Conservation (phyloP, 2,113 vertebrate species). For the Etheostoma cragini region DNA sequence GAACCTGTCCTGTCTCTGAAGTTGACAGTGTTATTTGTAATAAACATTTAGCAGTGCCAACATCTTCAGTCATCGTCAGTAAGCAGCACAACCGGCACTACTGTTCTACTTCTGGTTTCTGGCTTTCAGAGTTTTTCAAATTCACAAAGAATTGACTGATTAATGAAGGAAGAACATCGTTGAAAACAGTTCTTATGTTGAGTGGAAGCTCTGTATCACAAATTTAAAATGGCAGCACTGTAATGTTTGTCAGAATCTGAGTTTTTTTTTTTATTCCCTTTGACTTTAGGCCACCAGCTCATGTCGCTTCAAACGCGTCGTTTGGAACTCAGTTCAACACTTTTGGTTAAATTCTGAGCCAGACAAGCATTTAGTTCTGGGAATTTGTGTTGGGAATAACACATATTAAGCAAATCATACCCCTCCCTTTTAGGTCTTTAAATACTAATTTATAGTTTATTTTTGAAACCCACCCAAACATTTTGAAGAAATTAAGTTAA, state of each 20-base stretch:
- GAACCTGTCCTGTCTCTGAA: background rate
- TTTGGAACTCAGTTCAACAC: background rate
- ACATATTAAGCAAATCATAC: background rate
- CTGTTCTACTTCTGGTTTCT: slow-evolving; percentile 6
- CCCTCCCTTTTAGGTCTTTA: background rate
- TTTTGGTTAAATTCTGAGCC: too few relatives aligned
- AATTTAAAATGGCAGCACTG: background rate
- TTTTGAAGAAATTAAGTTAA: background rate
- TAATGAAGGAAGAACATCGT: background rate
- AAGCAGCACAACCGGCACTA: background rate
- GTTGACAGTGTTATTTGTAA: slow-evolving; percentile 12
- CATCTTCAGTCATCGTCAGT: background rate
- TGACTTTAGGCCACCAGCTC: background rate
- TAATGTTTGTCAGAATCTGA: background rate
- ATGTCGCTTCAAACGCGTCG: background rate
- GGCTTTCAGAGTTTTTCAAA: slow-evolving; percentile 3
- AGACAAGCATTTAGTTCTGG: too few relatives aligned
- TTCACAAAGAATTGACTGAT: background rate
- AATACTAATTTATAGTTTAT: background rate
- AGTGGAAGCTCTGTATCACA: background rate
- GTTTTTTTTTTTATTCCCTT: background rate
- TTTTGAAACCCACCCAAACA: background rate
- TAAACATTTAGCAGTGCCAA: background rate
- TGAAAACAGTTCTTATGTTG: background rate
- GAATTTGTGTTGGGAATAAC: background rate